A percentile compares a stretch with the other conserved stretches of the same genome.
Evolutionary conservation across 2,113 vertebrate genomes (phyloP).

Genomic region (Vidua macroura): DNA sequence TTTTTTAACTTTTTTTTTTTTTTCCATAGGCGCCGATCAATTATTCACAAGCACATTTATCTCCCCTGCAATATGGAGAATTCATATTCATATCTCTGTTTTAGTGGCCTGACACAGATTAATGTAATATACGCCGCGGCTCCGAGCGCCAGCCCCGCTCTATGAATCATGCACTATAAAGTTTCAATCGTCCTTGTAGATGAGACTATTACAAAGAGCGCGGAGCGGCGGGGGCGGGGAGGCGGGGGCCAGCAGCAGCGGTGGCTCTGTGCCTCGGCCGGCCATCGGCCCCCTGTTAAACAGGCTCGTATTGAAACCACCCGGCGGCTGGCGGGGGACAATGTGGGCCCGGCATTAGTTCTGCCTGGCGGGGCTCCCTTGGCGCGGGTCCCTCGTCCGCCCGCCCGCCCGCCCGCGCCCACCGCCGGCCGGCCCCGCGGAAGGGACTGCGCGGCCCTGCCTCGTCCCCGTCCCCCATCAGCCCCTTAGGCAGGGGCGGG

Average conservation of each 20-base stretch:
- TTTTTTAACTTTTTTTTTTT: too few species aligned
- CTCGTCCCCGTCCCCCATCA: too few species aligned
- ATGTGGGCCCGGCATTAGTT: neutral
- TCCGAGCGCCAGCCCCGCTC: conserved; percentile 53
- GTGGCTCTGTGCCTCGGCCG: neutral
- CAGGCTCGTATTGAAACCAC: conserved; percentile 27
- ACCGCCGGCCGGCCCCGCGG: too few species aligned
- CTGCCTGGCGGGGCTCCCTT: neutral
- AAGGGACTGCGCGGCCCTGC: neutral
- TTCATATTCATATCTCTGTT: conserved; percentile 76
- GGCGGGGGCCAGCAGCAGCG: neutral
- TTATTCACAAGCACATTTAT: conserved; percentile 72
- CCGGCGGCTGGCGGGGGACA: neutral
- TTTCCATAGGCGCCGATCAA: conserved; percentile 3
- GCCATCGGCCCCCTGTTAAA: conserved; percentile 25
- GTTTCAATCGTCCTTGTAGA: conserved; percentile 76
- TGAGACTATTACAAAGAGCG: conserved; percentile 45
- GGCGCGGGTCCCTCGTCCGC: neutral
- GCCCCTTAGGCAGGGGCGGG: neutral
- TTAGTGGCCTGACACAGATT: conserved; percentile 78
- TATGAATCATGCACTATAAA: conserved; percentile 78
- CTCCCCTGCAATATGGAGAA: conserved; percentile 70
- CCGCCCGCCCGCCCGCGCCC: neutral
- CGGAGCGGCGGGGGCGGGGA: neutral
- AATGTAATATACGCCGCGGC: conserved; percentile 68